Evolutionary conservation across 2,797 vertebrate genomes (phyloP).

Genomic region (Enteromius argenteus): DNA sequence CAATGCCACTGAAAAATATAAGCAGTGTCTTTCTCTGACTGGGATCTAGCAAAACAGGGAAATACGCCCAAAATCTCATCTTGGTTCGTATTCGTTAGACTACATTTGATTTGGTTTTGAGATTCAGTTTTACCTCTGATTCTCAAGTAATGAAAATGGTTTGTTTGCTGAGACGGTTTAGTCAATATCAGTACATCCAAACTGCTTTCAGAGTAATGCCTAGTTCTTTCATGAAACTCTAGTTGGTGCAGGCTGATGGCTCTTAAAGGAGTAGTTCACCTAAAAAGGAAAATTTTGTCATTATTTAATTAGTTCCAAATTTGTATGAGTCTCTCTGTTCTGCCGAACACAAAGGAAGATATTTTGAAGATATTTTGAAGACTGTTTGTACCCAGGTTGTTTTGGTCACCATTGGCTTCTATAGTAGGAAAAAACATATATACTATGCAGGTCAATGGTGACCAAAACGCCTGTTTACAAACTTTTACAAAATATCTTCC

Average conservation of each 20-base stretch:
- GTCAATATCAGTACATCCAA: neutral
- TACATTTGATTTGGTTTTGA: neutral
- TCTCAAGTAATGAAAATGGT: neutral
- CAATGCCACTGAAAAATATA: constrained; percentile 25
- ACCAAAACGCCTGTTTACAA: no score
- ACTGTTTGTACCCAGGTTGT: no score
- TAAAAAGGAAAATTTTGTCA: no score
- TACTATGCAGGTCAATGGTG: no score
- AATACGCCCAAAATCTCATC: neutral
- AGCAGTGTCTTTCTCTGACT: neutral
- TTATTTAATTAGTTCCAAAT: no score
- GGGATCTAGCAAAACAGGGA: neutral
- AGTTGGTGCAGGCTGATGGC: neutral
- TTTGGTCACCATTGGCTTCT: no score
- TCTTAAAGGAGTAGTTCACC: neutral
- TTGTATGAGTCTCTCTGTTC: no score
- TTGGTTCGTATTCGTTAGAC: neutral
- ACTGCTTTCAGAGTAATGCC: neutral
- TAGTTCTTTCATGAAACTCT: neutral
- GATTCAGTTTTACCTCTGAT: neutral
- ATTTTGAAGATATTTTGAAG: no score
- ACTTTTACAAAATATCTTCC: no score
- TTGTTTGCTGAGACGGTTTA: neutral
- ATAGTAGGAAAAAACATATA: no score
- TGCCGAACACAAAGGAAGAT: no score